Base-by-base conservation (phyloP, 1,140 invertebrate species). In the Drosophila sechellia region DNA sequence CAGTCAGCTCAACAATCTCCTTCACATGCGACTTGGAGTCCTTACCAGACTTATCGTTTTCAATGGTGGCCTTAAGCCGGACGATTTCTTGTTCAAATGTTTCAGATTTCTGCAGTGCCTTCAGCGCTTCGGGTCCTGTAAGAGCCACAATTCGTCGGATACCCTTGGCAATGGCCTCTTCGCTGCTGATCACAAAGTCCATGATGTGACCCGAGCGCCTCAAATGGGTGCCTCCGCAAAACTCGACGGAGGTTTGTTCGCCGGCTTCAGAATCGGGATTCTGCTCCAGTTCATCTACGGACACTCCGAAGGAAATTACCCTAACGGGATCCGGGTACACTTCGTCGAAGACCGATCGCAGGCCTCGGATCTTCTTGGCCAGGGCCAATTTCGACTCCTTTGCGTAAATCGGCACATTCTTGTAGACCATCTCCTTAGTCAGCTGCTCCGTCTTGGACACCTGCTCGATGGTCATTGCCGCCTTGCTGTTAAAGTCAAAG, bases 141-240 rank as follows among this genome's bases (percentile, higher is more conserved):
- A 99, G 92, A 27, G 98, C 99, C 40, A 99, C 97, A 91, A 99
- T 99, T 90, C 99, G 95, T 52, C 99, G 94, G 63, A 99, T 98
- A 58, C 98, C 99, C 94, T 99, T 99, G 46, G 99, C 97, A 83
- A 99, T 99, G 11, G 99, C 98, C 93, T 99, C 99, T 94, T 99
- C 99, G 87, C 96, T 97, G 2, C 97, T 95, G 87, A 99, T 99
- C 0, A 99, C 96, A 93, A 99, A 98, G 80, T 98, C 95, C 50
- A 97, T 98, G 90, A 99, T 97, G 90, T 99, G 98, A 0, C 96
- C 96, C 27, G 97, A 96, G 78, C 95, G 95, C 75, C 96, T 94
- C 46, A 99, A 94, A 95, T 99, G 98, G 5, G 99, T 99, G 86
- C 99, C 99, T 70, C 99, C 99, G 94, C 99, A 99, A 93, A 99